Evolutionary conservation across 2,888 invertebrate species (phyloP).

Genomic region (Heliconius ismenius): DNA sequence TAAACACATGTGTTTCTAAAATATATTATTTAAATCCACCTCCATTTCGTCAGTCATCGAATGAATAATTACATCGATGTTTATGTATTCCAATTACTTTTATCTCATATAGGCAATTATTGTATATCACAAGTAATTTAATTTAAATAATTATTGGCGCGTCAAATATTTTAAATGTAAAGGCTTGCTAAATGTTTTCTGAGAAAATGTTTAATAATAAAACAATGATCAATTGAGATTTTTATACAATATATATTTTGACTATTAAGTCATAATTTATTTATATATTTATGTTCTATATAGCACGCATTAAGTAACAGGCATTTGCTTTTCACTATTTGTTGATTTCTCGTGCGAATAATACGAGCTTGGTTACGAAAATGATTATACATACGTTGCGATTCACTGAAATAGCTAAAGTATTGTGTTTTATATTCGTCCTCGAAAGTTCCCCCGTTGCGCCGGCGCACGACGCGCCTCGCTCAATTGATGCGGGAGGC

Average conservation of each 20-base stretch:
- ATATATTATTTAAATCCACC: not conserved
- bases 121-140: not conserved
- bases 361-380: conserved; percentile 12
- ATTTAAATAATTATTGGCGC: conserved; percentile 3
- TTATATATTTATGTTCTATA: not conserved
- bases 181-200: not conserved
- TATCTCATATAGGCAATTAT: conserved; percentile 1
- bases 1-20: not conserved
- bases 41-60: not conserved
- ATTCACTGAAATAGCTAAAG: conserved; percentile 71
- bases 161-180: not conserved
- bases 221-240: not conserved
- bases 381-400: conserved; percentile 48
- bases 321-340: not conserved
- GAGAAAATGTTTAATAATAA: not conserved
- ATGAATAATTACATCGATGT: not conserved
- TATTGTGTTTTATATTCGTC: conserved; percentile 76
- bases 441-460: conserved; percentile 74
- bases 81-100: conserved; percentile 10
- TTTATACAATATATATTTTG: not conserved
- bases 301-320: not conserved
- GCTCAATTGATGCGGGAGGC: conserved; percentile 79
- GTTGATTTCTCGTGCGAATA: conserved; percentile 11
- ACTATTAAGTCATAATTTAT: no score
- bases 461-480: conserved; percentile 47